Conservation (phyloP, 2,888 invertebrate species). For the Eugnorisma glareosa region DNA sequence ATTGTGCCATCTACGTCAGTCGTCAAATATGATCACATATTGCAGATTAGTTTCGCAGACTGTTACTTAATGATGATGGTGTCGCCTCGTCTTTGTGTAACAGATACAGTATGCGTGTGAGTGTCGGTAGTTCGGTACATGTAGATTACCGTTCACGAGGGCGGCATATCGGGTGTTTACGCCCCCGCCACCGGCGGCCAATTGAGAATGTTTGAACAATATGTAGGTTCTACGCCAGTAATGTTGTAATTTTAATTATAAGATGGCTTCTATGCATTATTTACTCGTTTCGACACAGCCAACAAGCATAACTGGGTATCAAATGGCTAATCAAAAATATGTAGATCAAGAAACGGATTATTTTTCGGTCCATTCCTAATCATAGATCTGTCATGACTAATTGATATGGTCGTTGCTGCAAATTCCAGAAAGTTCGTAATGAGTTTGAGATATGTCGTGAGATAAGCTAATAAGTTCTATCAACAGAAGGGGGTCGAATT, state of each 20-base stretch:
- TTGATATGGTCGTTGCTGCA: slow-evolving; percentile 26
- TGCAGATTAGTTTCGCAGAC: slow-evolving; percentile 29
- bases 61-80: slow-evolving; percentile 50
- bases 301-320: not conserved
- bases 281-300: slow-evolving; percentile 24
- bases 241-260: slow-evolving; percentile 59
- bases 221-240: slow-evolving; percentile 68
- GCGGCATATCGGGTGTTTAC: slow-evolving; percentile 68
- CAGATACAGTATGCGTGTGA: slow-evolving; percentile 39
- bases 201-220: slow-evolving; percentile 77
- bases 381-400: slow-evolving; percentile 25
- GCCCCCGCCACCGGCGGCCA: slow-evolving; percentile 65
- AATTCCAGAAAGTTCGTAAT: slow-evolving; percentile 46
- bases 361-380: slow-evolving; percentile 16
- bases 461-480: slow-evolving; percentile 36
- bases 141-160: slow-evolving; percentile 67
- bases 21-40: slow-evolving; percentile 5
- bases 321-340: slow-evolving; percentile 19
- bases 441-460: slow-evolving; percentile 41
- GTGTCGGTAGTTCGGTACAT: slow-evolving; percentile 52
- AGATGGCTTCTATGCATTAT: slow-evolving; percentile 28
- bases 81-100: slow-evolving; percentile 54
- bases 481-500: slow-evolving; percentile 6
- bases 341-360: not conserved
- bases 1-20: not conserved